Base-by-base conservation (phyloP, 2,113 vertebrate species). In the Parus major region DNA sequence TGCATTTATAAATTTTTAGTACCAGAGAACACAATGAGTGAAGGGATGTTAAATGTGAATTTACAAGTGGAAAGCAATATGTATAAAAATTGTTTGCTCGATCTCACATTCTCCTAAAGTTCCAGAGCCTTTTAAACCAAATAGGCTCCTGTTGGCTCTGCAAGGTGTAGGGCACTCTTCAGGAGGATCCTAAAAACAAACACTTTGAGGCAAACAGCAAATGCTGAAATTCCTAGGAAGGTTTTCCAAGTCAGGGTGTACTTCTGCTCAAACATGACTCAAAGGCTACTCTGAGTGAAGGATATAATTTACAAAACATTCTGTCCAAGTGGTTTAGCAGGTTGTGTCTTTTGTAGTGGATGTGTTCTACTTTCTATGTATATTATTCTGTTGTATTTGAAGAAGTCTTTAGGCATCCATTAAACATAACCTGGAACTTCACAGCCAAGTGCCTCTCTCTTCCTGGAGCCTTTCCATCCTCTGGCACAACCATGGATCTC, bases 61-160 rank as follows among this genome's bases (percentile, higher is more conserved):
- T 59, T 78, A 14, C n/a, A 49, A 22, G n/a, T 36, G 22, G 19
- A 55, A 65, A 91, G 7, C 7, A 20, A 41, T 31, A 55, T 13
- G 15, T 12, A 46, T 19, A 21, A 55, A 68, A 59, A 35, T 2
- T 64, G 14, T 12, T n/a, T 11, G 16, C 15, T 59, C 0, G 0
- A 53, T 9, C 24, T 29, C 27, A 15, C 11, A 8, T 13, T 77
- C 15, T 66, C 15, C 7, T 24, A 2, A 64, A 76, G 19, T 55
- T n/a, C 21, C 33, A 49, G 33, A 68, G 12, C 7, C 24, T 72
- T 78, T 71, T 31, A 79, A 79, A 71, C 11, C 27, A 61, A 69
- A 49, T 1, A 29, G 4, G 3, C 1, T 79, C 16, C 56, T 56
- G 31, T 19, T 83, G 61, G 5, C 39, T 69, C 12, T 77, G 47